Evolutionary conservation across 2,797 vertebrate genomes (phyloP), one percentile per base, ranked within the genome.

Genomic region (Geotrypetes seraphini): DNA sequence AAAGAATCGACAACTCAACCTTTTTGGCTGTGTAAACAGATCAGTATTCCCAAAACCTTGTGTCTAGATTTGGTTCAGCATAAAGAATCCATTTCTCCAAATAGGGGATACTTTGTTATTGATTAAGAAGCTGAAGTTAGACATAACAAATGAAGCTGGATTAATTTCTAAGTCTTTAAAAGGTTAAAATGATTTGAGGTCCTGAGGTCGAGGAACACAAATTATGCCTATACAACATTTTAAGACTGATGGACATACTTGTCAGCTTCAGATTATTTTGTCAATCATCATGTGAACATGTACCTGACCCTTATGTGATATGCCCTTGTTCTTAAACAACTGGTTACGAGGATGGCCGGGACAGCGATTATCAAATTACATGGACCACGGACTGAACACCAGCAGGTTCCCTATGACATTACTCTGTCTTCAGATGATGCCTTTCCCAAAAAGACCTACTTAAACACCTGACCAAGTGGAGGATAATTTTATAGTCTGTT

Each of bases 311-410:
- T 43, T 44, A 11, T 34, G 40, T 67, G 73, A 71, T 69, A 71
- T 79, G 66, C 60, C 64, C 36, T 60, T 15, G 52, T 47, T 69
- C 75, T 83, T 79, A 34, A 53, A 27, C 25, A 65, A 66, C 63
- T 39, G 48, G 74, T 63, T 66, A 67, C 69, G 50, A 25, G 48
- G 65, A 80, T 76, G 79, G 83, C 75, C 80, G 66, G 72, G 84
- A 79, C 81, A 87, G 84, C 85, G 81, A 84, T 74, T 19, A 25
- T 25, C 50, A 81, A 82, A 86, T 88, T 84, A 86, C 69, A 38
- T n/a, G n/a, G n/a, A n/a, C n/a, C n/a, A n/a, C n/a, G n/a, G n/a
- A n/a, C n/a, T n/a, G n/a, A n/a, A n/a, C n/a, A n/a, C n/a, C n/a
- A n/a, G n/a, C n/a, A n/a, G n/a, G n/a, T n/a, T n/a, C n/a, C n/a